Conservation (phyloP, 2,113 vertebrate genomes). For the Casuarius casuarius region DNA sequence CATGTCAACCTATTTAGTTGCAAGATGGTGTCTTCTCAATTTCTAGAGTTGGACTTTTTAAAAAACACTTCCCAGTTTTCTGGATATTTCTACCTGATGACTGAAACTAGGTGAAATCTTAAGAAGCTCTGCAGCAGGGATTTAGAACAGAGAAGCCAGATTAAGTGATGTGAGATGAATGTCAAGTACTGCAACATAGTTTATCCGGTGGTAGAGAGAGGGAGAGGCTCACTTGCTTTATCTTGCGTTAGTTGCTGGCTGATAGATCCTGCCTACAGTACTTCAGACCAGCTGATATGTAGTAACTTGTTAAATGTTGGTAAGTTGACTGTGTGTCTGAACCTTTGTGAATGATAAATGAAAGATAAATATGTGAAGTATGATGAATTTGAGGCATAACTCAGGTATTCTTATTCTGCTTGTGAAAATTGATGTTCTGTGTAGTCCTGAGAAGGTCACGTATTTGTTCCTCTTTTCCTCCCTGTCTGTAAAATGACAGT, state of each 20-base stretch:
- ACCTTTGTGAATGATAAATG: neutral
- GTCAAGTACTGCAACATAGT: neutral
- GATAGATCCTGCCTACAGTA: neutral
- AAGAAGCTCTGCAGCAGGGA: neutral
- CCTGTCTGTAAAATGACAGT: neutral
- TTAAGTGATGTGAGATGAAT: accelerated
- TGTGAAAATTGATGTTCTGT: neutral
- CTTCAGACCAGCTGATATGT: neutral
- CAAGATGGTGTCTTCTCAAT: neutral
- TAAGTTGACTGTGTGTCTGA: neutral
- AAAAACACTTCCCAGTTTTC: neutral
- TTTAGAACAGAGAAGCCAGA: neutral
- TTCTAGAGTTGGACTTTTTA: neutral
- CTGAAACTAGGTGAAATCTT: neutral
- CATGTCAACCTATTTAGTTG: neutral
- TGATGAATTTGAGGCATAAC: neutral
- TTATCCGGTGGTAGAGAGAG: neutral
- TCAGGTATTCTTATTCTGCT: neutral
- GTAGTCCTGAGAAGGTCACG: neutral
- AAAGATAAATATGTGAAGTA: neutral
- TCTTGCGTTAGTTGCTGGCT: neutral
- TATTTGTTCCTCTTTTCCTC: neutral
- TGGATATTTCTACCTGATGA: neutral
- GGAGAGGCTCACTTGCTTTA: neutral
- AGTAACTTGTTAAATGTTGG: neutral